Conservation (phyloP, 2,797 vertebrate species). For the Mormyrops boulengeri region DNA sequence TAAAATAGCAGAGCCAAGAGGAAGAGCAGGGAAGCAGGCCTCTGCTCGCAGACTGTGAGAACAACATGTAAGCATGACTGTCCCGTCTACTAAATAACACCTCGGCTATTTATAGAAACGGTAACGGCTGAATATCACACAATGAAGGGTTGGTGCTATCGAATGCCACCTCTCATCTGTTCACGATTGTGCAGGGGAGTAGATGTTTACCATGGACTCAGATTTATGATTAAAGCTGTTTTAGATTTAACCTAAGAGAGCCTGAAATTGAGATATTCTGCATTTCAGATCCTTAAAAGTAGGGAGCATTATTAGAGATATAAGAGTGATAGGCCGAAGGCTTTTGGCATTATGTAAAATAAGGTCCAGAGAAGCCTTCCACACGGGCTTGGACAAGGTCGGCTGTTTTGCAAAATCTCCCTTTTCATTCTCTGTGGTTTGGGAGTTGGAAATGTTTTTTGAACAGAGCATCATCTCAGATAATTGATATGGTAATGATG, state of each 20-base stretch:
- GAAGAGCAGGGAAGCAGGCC: background rate
- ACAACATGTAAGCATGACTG: background rate
- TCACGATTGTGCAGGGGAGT: background rate
- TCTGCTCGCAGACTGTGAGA: background rate
- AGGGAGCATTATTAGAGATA: background rate
- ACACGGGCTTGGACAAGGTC: background rate
- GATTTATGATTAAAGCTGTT: conserved; percentile 1
- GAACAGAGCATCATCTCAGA: conserved; percentile 36
- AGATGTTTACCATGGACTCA: background rate
- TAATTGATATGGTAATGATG: conserved; percentile 56
- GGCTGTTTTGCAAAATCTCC: background rate
- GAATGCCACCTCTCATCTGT: background rate
- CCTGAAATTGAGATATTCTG: conserved; percentile 13
- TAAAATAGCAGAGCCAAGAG: background rate
- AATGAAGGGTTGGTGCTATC: background rate
- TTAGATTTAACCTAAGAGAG: background rate
- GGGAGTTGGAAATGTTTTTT: conserved; percentile 26
- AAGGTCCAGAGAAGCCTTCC: background rate
- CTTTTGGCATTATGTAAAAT: background rate
- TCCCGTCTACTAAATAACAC: background rate
- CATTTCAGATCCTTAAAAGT: background rate
- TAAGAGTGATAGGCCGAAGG: background rate
- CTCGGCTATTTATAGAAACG: background rate
- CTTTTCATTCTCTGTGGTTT: background rate
- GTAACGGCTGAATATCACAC: background rate